A percentile compares a stretch with the other conserved stretches of the same genome.
Conservation (phyloP, 2,113 vertebrate species). For the Upupa epops region DNA sequence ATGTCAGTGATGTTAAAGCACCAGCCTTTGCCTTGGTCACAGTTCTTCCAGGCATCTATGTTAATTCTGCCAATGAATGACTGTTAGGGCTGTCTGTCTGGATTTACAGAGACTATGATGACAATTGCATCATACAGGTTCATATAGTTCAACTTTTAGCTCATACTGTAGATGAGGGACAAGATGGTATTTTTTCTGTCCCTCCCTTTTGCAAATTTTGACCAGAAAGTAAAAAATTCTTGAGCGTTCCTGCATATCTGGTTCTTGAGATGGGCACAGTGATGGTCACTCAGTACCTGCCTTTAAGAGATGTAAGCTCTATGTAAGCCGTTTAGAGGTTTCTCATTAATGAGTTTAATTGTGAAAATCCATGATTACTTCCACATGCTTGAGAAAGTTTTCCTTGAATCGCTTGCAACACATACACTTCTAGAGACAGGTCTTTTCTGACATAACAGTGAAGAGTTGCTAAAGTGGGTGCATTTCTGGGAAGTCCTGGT, state of each 20-base stretch:
- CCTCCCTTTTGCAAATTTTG: not conserved
- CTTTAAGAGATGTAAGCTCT: not conserved
- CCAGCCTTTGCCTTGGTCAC: not conserved
- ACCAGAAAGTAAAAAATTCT: not conserved
- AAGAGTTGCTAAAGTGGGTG: not conserved
- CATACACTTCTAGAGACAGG: not conserved
- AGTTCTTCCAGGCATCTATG: accelerated
- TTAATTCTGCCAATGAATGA: not conserved
- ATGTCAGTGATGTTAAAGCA: not conserved
- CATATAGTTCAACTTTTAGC: not conserved
- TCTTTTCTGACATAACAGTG: not conserved
- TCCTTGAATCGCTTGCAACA: not conserved
- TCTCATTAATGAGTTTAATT: not conserved
- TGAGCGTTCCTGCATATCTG: not conserved
- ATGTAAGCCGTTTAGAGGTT: not conserved
- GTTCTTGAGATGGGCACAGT: not conserved
- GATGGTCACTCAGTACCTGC: not conserved
- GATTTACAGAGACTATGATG: not conserved
- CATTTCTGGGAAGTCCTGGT: not conserved
- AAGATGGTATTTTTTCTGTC: not conserved
- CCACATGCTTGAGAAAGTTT: not conserved
- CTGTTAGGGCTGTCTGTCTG: not conserved
- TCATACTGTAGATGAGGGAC: not conserved
- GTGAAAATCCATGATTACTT: not conserved
- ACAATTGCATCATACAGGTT: not conserved